phyloP scores from a whole-genome alignment of 2,113 vertebrate genomes.

The Sarotherodon lohbergeri region DNA sequence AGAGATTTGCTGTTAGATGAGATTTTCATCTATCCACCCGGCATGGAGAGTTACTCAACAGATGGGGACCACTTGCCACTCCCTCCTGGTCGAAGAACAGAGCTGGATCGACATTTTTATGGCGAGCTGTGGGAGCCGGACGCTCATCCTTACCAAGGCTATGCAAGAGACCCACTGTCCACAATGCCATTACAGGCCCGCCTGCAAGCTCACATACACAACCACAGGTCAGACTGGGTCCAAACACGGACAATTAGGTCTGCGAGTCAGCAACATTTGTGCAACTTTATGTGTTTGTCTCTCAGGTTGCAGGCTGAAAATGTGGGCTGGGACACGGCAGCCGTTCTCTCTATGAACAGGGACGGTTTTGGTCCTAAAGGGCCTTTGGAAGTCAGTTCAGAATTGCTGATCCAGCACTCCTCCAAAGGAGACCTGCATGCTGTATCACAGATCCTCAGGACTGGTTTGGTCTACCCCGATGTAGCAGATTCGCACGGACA shows the following conservation, averaged over 20 bases:
- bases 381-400: conserved; percentile 72
- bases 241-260: not conserved
- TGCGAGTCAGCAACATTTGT: not conserved
- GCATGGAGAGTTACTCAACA: conserved; percentile 70
- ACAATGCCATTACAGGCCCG: conserved; percentile 50
- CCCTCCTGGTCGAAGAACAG: conserved; percentile 57
- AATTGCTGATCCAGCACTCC: conserved; percentile 72
- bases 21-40: conserved; percentile 61
- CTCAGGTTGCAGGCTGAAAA: conserved; percentile 40
- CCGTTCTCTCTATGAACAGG: conserved; percentile 69
- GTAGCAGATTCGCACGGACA: conserved; percentile 75
- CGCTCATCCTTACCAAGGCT: not conserved
- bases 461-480: conserved; percentile 66
- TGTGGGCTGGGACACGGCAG: conserved; percentile 63
- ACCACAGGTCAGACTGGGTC: conserved; percentile 22
- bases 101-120: conserved; percentile 73
- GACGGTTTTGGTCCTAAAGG: conserved; percentile 67
- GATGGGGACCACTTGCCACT: conserved; percentile 78
- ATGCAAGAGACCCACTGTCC: conserved; percentile 26
- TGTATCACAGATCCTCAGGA: conserved; percentile 62
- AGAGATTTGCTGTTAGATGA: conserved; percentile 61
- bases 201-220: conserved; percentile 71
- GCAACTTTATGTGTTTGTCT: not conserved
- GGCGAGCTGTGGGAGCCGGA: conserved; percentile 39
- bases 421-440: conserved; percentile 62